phyloP scores from a whole-genome alignment of 2,797 vertebrate species.

The Macropus fuliginosus region DNA sequence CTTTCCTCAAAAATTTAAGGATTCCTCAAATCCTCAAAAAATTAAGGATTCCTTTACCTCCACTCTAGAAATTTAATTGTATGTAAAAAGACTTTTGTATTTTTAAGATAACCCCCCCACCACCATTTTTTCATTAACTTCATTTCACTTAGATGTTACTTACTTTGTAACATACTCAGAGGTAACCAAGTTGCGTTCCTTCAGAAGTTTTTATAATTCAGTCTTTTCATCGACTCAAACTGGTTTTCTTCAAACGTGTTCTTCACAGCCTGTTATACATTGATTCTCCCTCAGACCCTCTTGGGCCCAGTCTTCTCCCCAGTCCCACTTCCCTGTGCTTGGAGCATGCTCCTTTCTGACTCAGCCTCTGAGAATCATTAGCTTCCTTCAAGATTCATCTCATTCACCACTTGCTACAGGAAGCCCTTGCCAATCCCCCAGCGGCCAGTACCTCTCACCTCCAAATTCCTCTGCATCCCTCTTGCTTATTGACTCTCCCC shows the following conservation, averaged over 20 bases:
- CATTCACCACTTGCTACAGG: neutral
- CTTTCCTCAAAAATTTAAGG: conserved; percentile 22
- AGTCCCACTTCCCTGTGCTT: neutral
- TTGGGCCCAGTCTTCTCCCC: neutral
- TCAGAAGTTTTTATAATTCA: neutral
- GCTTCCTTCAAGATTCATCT: neutral
- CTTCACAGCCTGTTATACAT: neutral
- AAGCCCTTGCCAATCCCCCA: no score
- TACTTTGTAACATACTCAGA: neutral
- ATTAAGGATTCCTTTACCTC: neutral
- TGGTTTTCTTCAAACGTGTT: neutral
- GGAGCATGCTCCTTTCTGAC: neutral
- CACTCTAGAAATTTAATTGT: neutral
- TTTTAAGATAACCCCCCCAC: neutral
- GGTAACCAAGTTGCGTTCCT: neutral
- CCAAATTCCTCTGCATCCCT: neutral
- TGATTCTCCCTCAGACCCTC: neutral
- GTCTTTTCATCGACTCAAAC: neutral
- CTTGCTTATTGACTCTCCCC: neutral
- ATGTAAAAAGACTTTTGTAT: neutral
- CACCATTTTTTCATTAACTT: conserved; percentile 1
- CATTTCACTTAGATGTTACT: neutral
- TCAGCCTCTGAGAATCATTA: neutral
- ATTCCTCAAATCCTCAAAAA: conserved; percentile 6
- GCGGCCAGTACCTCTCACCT: neutral